A percentile compares a stretch with the other conserved stretches of the same genome.
Evolutionary conservation across 2,888 invertebrate species (phyloP).

Genomic region (Sclerodermus sp.): DNA sequence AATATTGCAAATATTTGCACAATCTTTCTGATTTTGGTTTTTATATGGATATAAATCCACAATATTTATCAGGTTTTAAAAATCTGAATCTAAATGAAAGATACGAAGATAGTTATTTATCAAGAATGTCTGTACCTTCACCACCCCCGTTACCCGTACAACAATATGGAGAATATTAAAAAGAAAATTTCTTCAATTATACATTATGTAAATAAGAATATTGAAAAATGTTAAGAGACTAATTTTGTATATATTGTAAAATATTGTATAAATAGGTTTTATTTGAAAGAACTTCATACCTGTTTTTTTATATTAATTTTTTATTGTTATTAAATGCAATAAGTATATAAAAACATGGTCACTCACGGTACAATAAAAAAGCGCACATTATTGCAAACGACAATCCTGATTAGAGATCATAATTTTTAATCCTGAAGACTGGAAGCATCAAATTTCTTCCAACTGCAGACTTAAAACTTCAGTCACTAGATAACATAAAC

Average conservation of each 20-base stretch:
- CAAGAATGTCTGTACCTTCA: slow-evolving; percentile 16
- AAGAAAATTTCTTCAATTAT: too few relatives aligned
- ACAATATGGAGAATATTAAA: not conserved
- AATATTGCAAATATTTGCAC: slow-evolving; percentile 61
- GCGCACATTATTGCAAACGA: not conserved
- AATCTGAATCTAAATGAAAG: slow-evolving; percentile 32
- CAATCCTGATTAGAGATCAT: slow-evolving; percentile 17
- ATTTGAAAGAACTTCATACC: not conserved
- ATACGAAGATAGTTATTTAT: slow-evolving; percentile 20
- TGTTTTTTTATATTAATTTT: slow-evolving; percentile 10
- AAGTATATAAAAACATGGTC: slow-evolving; percentile 2
- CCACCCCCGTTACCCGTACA: slow-evolving; percentile 24
- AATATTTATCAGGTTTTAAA: slow-evolving; percentile 35
- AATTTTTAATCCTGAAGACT: not conserved
- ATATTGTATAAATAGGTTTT: not conserved
- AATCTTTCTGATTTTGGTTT: slow-evolving; percentile 63
- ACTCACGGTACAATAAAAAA: not conserved
- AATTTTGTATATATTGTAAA: too few relatives aligned
- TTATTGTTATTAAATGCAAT: slow-evolving; percentile 9
- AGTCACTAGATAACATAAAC: not conserved
- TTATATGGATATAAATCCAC: slow-evolving; percentile 60
- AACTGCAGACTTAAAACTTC: not conserved
- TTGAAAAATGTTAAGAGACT: too few relatives aligned
- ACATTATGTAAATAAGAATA: too few relatives aligned
- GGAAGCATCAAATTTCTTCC: not conserved